A percentile compares a stretch with the other conserved stretches of the same genome.
phyloP scores from a whole-genome alignment of 30 jellyfish, hydroid and myxozoan species.

The Chironex yamaguchii region DNA sequence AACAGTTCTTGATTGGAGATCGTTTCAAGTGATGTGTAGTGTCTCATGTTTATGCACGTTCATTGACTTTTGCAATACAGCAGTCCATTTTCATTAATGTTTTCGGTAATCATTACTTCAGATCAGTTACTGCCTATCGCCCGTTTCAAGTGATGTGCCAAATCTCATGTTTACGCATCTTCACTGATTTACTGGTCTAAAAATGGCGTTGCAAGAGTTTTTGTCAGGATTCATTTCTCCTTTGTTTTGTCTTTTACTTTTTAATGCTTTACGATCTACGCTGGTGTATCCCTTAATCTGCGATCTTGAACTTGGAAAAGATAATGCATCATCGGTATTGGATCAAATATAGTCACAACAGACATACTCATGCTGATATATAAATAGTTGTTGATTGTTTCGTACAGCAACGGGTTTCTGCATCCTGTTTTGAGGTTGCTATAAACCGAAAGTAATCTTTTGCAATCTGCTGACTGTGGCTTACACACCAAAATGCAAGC shows the following conservation, averaged over 20 bases:
- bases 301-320: slow-evolving; percentile 16
- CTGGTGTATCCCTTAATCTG: slow-evolving; percentile 44
- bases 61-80: no score
- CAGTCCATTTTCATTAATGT: no score
- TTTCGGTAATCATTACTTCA: no score
- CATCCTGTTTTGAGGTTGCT: slow-evolving; percentile 33
- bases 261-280: background rate
- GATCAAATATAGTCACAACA: slow-evolving; percentile 33
- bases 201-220: slow-evolving; percentile 12
- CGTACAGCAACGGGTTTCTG: slow-evolving; percentile 39
- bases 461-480: slow-evolving; percentile 22
- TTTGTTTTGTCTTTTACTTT: slow-evolving; percentile 28
- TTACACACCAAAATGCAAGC: slow-evolving; percentile 35
- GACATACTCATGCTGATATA: slow-evolving; percentile 31
- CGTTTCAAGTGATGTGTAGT: no score
- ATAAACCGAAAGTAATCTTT: slow-evolving; percentile 30
- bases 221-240: background rate
- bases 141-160: no score
- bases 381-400: background rate
- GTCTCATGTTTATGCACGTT: no score
- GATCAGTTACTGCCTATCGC: no score
- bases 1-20: no score
- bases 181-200: no score
- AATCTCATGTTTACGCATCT: no score
- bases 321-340: slow-evolving; percentile 21